Conservation (phyloP, 2,888 invertebrate genomes). For the Polymixis flavicincta region DNA sequence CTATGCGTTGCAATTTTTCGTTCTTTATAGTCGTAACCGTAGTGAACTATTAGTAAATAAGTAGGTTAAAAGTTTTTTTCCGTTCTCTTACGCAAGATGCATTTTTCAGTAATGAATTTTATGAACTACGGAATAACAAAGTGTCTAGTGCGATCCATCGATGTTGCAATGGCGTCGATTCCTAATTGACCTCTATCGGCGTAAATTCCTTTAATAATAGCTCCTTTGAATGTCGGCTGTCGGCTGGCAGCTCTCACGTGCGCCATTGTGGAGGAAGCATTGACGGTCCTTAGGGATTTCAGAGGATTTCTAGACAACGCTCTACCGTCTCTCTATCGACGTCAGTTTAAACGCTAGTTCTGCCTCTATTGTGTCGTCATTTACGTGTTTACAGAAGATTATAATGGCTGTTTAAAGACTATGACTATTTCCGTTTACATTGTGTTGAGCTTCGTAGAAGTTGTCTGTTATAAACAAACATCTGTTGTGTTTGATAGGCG, state of each 20-base stretch:
- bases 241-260: conserved; percentile 79
- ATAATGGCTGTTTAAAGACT: conserved; percentile 66
- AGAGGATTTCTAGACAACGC: conserved; percentile 81
- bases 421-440: conserved; percentile 34
- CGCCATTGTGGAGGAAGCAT: conserved; percentile 79
- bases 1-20: conserved; percentile 65
- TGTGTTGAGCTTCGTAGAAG: conserved; percentile 25
- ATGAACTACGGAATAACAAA: not conserved
- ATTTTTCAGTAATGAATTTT: conserved; percentile 3
- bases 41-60: not conserved
- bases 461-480: conserved; percentile 18
- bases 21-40: conserved; percentile 12
- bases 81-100: not conserved
- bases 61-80: not conserved
- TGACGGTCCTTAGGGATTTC: conserved; percentile 83
- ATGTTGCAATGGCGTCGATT: conserved; percentile 68
- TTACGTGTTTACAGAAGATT: conserved; percentile 69
- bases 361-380: conserved; percentile 70
- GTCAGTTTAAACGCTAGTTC: conserved; percentile 70
- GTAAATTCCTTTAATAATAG: conserved; percentile 81
- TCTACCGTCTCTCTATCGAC: conserved; percentile 72
- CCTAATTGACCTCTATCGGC: conserved; percentile 85
- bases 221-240: conserved; percentile 83
- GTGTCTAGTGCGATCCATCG: conserved; percentile 59
- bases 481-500: conserved; percentile 39